These are phyloP conservation scores for Saturnia pavonia DNA, from an alignment of 2,888 invertebrate genomes.

Conservation along the genomic window DNA sequence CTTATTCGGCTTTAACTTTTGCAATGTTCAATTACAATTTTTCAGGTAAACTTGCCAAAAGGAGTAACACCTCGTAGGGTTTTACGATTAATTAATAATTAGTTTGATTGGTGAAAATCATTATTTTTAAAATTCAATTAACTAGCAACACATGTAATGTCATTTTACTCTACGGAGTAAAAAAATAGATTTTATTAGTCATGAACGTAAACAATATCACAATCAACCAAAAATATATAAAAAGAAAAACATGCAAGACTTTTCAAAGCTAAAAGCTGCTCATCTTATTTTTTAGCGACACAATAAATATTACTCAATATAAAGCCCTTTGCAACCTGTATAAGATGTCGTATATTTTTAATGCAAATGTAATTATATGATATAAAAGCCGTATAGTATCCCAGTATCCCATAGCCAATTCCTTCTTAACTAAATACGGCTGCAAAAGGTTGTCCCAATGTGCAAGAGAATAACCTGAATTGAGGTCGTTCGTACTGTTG, in stretches of 20 bases:
- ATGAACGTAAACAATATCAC: background rate
- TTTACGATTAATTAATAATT: too few relatives aligned
- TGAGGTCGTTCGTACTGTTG: background rate
- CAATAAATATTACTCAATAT: constrained; percentile 33
- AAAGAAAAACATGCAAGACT: constrained; percentile 63
- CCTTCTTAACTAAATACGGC: background rate
- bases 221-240: background rate
- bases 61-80: too few relatives aligned
- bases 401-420: background rate
- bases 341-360: background rate
- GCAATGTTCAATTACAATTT: too few relatives aligned
- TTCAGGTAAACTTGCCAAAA: too few relatives aligned
- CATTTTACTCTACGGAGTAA: too few relatives aligned
- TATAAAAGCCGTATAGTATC: background rate
- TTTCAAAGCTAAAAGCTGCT: constrained; percentile 63
- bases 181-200: background rate
- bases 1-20: too few relatives aligned
- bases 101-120: too few relatives aligned
- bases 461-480: background rate
- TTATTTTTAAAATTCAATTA: too few relatives aligned
- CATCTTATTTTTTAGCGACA: constrained; percentile 58
- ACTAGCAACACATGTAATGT: too few relatives aligned
- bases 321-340: constrained; percentile 18
- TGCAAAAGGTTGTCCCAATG: constrained; percentile 15
- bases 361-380: background rate